Evolutionary conservation across 2,797 vertebrate genomes (phyloP).

Genomic region (Coranthus polyacanthus): DNA sequence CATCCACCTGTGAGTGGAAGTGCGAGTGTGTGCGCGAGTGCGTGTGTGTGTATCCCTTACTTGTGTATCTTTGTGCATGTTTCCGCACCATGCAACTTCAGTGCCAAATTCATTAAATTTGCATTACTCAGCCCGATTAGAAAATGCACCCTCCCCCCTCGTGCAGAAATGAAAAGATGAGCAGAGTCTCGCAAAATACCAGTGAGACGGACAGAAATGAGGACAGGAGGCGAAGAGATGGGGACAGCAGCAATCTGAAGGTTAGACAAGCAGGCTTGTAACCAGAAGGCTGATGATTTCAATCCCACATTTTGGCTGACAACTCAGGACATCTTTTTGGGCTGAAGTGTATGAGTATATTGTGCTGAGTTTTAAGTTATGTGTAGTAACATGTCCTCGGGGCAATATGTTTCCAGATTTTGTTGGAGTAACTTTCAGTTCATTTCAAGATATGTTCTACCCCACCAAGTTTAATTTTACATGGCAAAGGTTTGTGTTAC

Average conservation of each 20-base stretch:
- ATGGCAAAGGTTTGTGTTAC: no score
- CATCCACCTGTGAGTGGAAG: constrained; percentile 38
- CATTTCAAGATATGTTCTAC: no score
- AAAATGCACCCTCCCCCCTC: constrained; percentile 54
- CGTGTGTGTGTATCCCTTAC: not conserved
- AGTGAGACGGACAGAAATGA: constrained; percentile 32
- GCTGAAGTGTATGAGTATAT: no score
- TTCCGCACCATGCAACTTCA: constrained; percentile 24
- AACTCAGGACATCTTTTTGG: not conserved
- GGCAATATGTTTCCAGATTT: no score
- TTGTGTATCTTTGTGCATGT: constrained; percentile 26
- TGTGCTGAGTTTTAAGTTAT: no score
- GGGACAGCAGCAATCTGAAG: constrained; percentile 18
- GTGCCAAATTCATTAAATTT: constrained; percentile 77
- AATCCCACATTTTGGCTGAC: constrained; percentile 10
- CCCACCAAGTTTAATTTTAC: no score
- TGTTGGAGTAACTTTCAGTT: no score
- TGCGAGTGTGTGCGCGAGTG: constrained; percentile 1
- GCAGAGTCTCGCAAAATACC: constrained; percentile 28
- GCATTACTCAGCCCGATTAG: constrained; percentile 71
- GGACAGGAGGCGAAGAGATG: constrained; percentile 21
- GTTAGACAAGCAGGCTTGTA: constrained; percentile 18
- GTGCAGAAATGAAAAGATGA: constrained; percentile 63
- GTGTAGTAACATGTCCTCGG: no score
- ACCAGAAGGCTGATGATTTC: constrained; percentile 15